A percentile compares a stretch with the other conserved stretches of the same genome.
Conservation (phyloP, 2,888 invertebrate species). For the Bhutanitis thaidina region DNA sequence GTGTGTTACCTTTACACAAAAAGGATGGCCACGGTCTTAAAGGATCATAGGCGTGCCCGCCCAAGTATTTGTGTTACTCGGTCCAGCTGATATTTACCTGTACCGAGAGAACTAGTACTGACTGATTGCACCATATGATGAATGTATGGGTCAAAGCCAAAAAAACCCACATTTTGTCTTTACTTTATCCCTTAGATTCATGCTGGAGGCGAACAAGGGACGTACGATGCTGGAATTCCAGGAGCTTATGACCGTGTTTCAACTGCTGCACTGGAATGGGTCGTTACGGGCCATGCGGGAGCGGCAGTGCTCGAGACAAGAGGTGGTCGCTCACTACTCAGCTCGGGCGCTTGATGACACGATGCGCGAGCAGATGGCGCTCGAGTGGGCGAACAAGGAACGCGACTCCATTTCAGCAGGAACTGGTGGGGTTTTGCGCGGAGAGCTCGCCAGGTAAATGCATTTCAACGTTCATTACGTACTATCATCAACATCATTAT, state of each 20-base stretch:
- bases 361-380: conserved; percentile 97
- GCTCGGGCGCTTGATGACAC: conserved; percentile 95
- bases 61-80: too few relatives aligned
- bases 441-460: conserved; percentile 83
- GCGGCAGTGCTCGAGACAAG: conserved; percentile 95
- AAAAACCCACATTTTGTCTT: too few relatives aligned
- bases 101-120: too few relatives aligned
- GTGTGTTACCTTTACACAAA: too few relatives aligned
- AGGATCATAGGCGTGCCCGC: too few relatives aligned
- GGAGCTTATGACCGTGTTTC: conserved; percentile 98
- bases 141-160: too few relatives aligned
- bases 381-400: conserved; percentile 93
- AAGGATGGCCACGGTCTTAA: too few relatives aligned
- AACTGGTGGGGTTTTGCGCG: conserved; percentile 83
- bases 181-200: conserved; percentile 75
- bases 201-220: conserved; percentile 90
- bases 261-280: conserved; percentile 98
- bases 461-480: not conserved
- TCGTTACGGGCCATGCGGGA: conserved; percentile 96
- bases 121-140: too few relatives aligned
- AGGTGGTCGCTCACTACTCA: conserved; percentile 95
- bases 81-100: too few relatives aligned
- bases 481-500: too few relatives aligned
- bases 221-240: conserved; percentile 98
- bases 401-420: conserved; percentile 51